These are phyloP conservation scores for Pyxicephalus adspersus DNA, from an alignment of 2,113 vertebrate species.

Conservation along the genomic window DNA sequence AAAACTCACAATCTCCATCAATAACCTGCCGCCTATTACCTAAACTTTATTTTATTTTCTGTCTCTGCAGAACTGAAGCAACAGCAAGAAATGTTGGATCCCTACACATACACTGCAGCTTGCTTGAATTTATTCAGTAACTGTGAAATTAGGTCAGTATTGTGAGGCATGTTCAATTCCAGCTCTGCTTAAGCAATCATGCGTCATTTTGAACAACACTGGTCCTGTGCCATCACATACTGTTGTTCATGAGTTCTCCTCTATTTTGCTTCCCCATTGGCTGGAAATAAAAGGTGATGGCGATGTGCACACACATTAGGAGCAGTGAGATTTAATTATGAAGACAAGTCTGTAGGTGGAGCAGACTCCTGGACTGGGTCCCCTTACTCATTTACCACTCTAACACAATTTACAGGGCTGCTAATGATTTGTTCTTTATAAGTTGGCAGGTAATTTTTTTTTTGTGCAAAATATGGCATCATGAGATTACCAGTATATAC, in stretches of 20 bases:
- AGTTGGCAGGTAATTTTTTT: not conserved
- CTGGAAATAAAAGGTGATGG: not conserved
- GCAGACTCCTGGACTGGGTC: constrained; percentile 6
- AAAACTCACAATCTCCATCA: too few species aligned
- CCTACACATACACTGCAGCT: not conserved
- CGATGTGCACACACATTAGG: constrained; percentile 32
- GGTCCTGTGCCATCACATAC: constrained; percentile 46
- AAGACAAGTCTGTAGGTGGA: constrained; percentile 22
- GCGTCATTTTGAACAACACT: constrained; percentile 50
- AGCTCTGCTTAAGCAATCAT: constrained; percentile 50
- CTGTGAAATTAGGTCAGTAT: constrained; percentile 51
- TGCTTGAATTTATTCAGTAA: constrained; percentile 39
- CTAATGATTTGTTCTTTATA: not conserved
- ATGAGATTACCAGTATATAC: not conserved
- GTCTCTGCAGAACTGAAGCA: constrained; percentile 23
- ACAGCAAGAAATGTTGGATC: constrained; percentile 5
- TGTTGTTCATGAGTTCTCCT: constrained; percentile 49
- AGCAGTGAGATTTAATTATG: constrained; percentile 42
- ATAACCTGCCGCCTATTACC: not conserved
- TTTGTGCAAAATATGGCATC: not conserved
- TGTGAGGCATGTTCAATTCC: constrained; percentile 33
- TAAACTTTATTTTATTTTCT: constrained; percentile 1
- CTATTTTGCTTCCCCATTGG: constrained; percentile 42
- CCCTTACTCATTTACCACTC: constrained; percentile 13
- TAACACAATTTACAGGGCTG: not conserved